Percentiles rank a stretch among this genome's conserved stretches.
phyloP scores from a whole-genome alignment of 2,113 vertebrate species.

The Cavia aperea region DNA sequence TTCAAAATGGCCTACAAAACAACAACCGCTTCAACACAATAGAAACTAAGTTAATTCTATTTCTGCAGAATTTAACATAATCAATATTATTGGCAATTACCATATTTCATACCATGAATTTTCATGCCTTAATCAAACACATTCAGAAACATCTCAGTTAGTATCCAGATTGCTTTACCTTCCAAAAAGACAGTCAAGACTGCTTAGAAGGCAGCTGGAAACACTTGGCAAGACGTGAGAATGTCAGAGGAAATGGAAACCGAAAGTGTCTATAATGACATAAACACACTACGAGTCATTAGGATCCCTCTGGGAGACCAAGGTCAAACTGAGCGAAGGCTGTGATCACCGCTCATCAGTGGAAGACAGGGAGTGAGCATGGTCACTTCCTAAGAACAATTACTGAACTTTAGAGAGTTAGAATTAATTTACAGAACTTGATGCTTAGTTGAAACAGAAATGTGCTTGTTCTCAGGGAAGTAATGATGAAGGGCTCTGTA shows the following conservation, averaged over 20 bases:
- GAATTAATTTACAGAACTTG: constrained; percentile 47
- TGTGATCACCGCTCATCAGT: constrained; percentile 65
- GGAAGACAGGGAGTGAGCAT: constrained; percentile 46
- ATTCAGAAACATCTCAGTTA: constrained; percentile 15
- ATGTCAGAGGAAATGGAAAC: constrained; percentile 11
- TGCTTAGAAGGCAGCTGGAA: constrained; percentile 29
- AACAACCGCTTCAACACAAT: neutral
- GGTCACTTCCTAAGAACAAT: constrained; percentile 41
- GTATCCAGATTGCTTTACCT: neutral
- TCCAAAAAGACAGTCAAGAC: constrained; percentile 41
- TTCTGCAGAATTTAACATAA: neutral
- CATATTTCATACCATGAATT: neutral
- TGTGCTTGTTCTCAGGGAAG: constrained; percentile 43
- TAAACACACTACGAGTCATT: constrained; percentile 42
- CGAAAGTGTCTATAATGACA: constrained; percentile 38
- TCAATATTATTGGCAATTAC: neutral
- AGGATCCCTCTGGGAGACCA: constrained; percentile 28
- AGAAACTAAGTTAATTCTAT: constrained; percentile 2
- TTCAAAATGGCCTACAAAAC: neutral
- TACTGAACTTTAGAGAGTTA: constrained; percentile 28
- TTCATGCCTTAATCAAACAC: neutral
- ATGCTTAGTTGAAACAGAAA: constrained; percentile 52
- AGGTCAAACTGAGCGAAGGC: constrained; percentile 62
- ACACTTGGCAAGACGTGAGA: constrained; percentile 52
- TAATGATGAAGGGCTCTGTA: constrained; percentile 30